These are phyloP conservation scores for Microplitis demolitor DNA, from an alignment of 1,140 invertebrate genomes.

Conservation along the genomic window DNA sequence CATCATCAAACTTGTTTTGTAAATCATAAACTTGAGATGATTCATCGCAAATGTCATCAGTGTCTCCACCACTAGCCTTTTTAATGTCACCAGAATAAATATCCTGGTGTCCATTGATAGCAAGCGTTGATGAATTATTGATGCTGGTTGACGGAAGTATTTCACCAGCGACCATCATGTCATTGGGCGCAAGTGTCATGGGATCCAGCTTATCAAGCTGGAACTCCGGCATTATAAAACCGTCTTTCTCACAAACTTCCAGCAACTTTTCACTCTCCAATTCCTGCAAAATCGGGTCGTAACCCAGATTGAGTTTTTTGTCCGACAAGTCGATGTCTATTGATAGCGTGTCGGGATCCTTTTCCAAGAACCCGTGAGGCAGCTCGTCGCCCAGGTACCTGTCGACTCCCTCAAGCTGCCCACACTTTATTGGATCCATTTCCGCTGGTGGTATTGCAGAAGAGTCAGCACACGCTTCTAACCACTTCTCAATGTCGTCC, in stretches of 20 bases:
- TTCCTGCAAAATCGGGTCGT: slow-evolving; percentile 49
- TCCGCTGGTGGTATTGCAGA: slow-evolving; percentile 39
- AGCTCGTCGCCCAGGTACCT: slow-evolving; percentile 42
- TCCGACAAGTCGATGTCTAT: slow-evolving; percentile 47
- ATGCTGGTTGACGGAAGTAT: slow-evolving; percentile 43
- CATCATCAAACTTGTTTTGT: not conserved
- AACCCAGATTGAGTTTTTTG: slow-evolving; percentile 46
- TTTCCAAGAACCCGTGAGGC: slow-evolving; percentile 41
- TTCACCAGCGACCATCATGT: slow-evolving; percentile 51
- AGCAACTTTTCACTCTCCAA: slow-evolving; percentile 49
- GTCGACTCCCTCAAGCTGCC: slow-evolving; percentile 34
- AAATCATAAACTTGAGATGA: slow-evolving; percentile 20
- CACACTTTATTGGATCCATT: slow-evolving; percentile 41
- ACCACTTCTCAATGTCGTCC: slow-evolving; percentile 52
- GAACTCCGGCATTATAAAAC: slow-evolving; percentile 51
- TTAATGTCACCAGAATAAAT: not conserved
- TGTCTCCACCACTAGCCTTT: not conserved
- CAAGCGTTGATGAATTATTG: slow-evolving; percentile 24
- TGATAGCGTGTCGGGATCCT: slow-evolving; percentile 40
- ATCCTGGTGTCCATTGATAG: slow-evolving; percentile 18
- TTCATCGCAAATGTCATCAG: slow-evolving; percentile 13
- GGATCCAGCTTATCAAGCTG: slow-evolving; percentile 53
- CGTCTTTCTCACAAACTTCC: slow-evolving; percentile 44
- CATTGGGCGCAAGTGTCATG: slow-evolving; percentile 43
- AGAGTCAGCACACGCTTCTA: slow-evolving; percentile 46